phyloP scores from a whole-genome alignment of 2,888 invertebrate species.

The Morpho achilles region DNA sequence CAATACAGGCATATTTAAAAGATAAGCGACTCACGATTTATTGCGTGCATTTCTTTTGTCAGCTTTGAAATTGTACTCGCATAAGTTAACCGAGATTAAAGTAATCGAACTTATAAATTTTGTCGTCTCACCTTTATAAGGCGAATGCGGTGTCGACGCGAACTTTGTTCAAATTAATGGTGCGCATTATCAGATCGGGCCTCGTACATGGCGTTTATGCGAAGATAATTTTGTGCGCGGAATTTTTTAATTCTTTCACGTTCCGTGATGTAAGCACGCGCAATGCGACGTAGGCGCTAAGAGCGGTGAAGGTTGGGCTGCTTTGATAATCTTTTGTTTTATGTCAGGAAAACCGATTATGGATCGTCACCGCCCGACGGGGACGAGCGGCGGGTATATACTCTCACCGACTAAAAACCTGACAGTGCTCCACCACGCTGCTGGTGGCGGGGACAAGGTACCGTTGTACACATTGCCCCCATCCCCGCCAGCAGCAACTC shows the following conservation, averaged over 20 bases:
- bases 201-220: slow-evolving; percentile 78
- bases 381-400: too few relatives aligned
- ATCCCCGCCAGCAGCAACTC: too few relatives aligned
- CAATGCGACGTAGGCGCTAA: slow-evolving; percentile 37
- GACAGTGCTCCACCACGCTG: too few relatives aligned
- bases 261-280: slow-evolving; percentile 40
- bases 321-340: too few relatives aligned
- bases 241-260: slow-evolving; percentile 59
- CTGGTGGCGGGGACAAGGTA: too few relatives aligned
- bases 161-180: slow-evolving; percentile 79
- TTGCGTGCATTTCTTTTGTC: slow-evolving; percentile 79
- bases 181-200: slow-evolving; percentile 75
- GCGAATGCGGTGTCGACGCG: slow-evolving; percentile 74
- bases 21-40: slow-evolving; percentile 72
- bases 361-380: too few relatives aligned
- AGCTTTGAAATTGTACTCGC: slow-evolving; percentile 79
- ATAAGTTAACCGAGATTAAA: slow-evolving; percentile 79
- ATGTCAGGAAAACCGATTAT: too few relatives aligned
- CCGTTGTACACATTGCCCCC: too few relatives aligned
- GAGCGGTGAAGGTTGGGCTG: slow-evolving; percentile 9
- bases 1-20: slow-evolving; percentile 71
- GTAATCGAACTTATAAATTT: slow-evolving; percentile 80
- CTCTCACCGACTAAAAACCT: too few relatives aligned
- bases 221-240: slow-evolving; percentile 74
- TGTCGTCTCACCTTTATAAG: slow-evolving; percentile 78